phyloP scores from a whole-genome alignment of 1,140 invertebrate species.

The Euura lappo region DNA sequence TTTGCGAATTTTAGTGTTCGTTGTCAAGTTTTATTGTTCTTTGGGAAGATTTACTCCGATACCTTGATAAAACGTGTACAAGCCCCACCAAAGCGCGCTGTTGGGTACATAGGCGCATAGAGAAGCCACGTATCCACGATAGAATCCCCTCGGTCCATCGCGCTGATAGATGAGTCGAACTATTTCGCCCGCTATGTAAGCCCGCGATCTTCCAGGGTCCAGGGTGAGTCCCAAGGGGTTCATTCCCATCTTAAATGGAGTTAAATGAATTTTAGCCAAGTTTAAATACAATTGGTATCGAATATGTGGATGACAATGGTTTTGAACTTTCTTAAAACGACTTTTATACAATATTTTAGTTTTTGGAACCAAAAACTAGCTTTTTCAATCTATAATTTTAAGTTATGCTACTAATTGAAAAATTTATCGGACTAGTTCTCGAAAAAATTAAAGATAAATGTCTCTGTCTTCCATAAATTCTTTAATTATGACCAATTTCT shows the following conservation, averaged over 20 bases:
- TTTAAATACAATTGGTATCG: constrained; percentile 2
- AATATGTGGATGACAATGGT: neutral
- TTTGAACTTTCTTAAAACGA: constrained; percentile 9
- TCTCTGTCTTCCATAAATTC: too few relatives aligned
- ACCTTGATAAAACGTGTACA: constrained; percentile 96
- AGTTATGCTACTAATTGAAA: too few relatives aligned
- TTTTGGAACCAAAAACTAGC: too few relatives aligned
- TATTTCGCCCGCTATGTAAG: constrained; percentile 73
- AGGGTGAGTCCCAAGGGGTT: constrained; percentile 74
- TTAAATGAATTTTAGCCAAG: constrained; percentile 10
- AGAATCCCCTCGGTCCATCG: constrained; percentile 89
- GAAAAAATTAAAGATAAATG: too few relatives aligned
- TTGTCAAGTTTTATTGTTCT: constrained; percentile 8
- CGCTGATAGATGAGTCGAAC: constrained; percentile 75
- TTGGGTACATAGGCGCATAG: constrained; percentile 93
- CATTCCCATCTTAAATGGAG: constrained; percentile 62
- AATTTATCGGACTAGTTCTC: too few relatives aligned
- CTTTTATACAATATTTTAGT: too few relatives aligned
- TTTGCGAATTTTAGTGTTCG: neutral
- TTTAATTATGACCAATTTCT: too few relatives aligned
- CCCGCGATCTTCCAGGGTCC: constrained; percentile 64
- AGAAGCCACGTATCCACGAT: constrained; percentile 91
- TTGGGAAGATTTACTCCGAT: constrained; percentile 32
- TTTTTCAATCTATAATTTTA: too few relatives aligned
- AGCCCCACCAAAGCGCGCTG: constrained; percentile 95